Base-by-base conservation (phyloP, 2,888 invertebrate species). In the Conops quadrifasciatus region DNA sequence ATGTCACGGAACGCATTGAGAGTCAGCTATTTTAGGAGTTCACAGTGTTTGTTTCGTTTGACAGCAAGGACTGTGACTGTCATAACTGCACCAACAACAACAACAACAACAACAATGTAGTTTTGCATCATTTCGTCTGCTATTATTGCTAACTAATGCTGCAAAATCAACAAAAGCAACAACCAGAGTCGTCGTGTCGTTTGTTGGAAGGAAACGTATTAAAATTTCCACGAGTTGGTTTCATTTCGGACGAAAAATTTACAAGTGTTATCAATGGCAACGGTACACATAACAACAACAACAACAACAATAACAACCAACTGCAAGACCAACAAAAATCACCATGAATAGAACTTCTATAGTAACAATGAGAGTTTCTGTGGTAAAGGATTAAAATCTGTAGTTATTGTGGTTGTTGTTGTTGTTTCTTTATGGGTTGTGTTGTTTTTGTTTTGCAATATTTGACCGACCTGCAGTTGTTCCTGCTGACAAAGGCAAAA, bases 181-280 rank as follows among this genome's bases (percentile, higher is more conserved):
- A 36, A 36, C 36, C 4, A 36, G 9, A 45, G 36, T 51, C 62
- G n/a, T 51, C 62, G 62, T 67, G 62, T 49, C 60, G 36, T 36
- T 36, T 62, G 62, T 49, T 68, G 62, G 30, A 24, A 36, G 36
- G 62, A 60, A 62, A 68, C 68, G 68, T 68, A 62, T 68, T 60
- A 26, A 68, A 51, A 30, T 51, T 68, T 62, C 30, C 60, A 68
- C 62, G 58, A 16, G 19, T 36, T 16, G 51, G 24, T 63, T 51
- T 26, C 53, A 19, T 68, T 59, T 28, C 11, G 30, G 19, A 60
- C 59, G 36, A 16, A 19, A 51, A 36, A 60, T 68, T 62, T 68
- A 49, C 43, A 68, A 68, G 26, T 16, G 16, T 1, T 30, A 36
- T 0, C 45, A 67, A 26, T 28, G 11, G 24, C 58, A 43, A 24